phyloP scores from a whole-genome alignment of 2,113 vertebrate genomes.

The Gobiocypris rarus region DNA sequence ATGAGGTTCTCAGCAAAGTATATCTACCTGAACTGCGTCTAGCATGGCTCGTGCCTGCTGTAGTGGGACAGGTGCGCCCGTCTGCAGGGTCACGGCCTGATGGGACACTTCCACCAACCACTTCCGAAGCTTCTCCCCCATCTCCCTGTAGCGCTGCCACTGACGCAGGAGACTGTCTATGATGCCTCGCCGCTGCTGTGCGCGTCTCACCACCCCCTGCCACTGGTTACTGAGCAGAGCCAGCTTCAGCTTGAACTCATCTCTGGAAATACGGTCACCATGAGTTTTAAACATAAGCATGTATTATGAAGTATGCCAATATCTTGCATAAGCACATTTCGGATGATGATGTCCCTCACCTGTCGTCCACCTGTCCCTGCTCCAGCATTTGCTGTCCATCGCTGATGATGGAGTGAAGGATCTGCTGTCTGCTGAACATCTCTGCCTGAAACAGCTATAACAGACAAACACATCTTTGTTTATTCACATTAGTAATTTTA shows the following conservation, averaged over 20 bases:
- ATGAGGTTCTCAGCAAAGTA: background rate
- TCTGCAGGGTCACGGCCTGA: slow-evolving; percentile 71
- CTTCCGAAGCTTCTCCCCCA: slow-evolving; percentile 88
- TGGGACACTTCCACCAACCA: slow-evolving; percentile 86
- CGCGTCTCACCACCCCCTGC: slow-evolving; percentile 94
- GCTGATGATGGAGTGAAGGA: slow-evolving; percentile 94
- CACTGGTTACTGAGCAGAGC: slow-evolving; percentile 93
- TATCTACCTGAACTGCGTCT: slow-evolving; percentile 87
- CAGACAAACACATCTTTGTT: slow-evolving; percentile 25
- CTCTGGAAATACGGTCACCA: slow-evolving; percentile 70
- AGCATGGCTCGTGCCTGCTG: slow-evolving; percentile 88
- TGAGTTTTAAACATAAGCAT: background rate
- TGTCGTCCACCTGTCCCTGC: slow-evolving; percentile 97
- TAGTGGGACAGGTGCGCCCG: slow-evolving; percentile 76
- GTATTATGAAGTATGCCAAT: background rate
- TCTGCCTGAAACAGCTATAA: slow-evolving; percentile 94
- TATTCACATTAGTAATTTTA: no score
- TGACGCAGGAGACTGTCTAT: slow-evolving; percentile 93
- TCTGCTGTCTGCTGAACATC: slow-evolving; percentile 99
- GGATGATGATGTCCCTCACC: slow-evolving; percentile 70
- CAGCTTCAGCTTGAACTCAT: slow-evolving; percentile 92
- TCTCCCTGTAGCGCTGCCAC: slow-evolving; percentile 93
- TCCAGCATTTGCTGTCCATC: slow-evolving; percentile 94
- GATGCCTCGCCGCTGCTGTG: slow-evolving; percentile 92
- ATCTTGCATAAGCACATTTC: background rate